Evolutionary conservation across 2,113 vertebrate species (phyloP), one percentile per base, ranked within the genome.

Genomic region (Hypocryptadius cinnamomeus): DNA sequence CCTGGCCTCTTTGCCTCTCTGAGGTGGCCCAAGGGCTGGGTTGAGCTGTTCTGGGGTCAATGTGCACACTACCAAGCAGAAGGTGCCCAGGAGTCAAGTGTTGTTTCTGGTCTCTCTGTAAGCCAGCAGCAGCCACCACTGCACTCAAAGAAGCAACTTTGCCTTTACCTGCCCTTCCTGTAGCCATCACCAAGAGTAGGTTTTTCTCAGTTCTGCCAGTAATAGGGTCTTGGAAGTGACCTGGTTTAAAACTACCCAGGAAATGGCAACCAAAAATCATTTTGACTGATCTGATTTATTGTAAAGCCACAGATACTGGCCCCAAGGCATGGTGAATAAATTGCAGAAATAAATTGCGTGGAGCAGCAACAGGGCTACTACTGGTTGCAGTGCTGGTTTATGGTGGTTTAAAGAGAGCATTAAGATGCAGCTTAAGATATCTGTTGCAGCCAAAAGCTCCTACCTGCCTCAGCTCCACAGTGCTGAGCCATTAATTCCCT

Each of bases 1-100:
- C 15, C 28, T 3, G 3, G 13, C 2, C 0, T 15, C 5, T 70
- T n/a, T 25, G 10, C 28, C 25, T 39, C 42, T 1, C 3, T 10
- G 60, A 17, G 13, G 42, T 72, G 68, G 56, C 42, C 65, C 48
- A 13, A n/a, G 31, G 7, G 40, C n/a, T 59, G 22, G 48, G 21
- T 27, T 74, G 54, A 73, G 33, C n/a, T 83, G 51, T 7, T 81
- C 37, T 78, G 37, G 0, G 6, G 69, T 74, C 47, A 68, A 39
- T 90, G 73, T 44, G 39, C 73, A 63, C 37, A 24, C 15, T 19
- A 44, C 40, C 17, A 13, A 74, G 85, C 21, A 80, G 33, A 44
- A 3, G 1, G 17, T 69, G 48, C n/a, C 53, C 45, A 42, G 28
- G 57, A 82, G 37, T 44, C 66, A 56, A 85, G 14, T 0, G 3